These are phyloP conservation scores for Drosophila parthenogenetica DNA, from an alignment of 2,888 invertebrate genomes.

Conservation along the genomic window DNA sequence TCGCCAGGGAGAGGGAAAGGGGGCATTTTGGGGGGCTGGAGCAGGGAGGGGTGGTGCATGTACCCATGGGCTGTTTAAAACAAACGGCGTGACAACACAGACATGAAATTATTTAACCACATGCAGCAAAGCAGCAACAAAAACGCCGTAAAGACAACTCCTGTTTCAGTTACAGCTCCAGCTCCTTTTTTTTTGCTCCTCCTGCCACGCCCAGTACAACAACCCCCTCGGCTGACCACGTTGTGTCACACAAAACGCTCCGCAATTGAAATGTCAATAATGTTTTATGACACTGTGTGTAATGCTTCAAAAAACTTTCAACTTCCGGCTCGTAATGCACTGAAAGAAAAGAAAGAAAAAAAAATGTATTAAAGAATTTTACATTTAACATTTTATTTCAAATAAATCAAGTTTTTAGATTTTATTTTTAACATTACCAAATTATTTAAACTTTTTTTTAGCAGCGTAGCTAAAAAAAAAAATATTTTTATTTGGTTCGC, in stretches of 20 bases:
- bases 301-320: slow-evolving; percentile 52
- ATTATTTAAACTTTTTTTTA: background rate
- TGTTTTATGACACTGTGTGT: slow-evolving; percentile 68
- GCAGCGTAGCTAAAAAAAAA: slow-evolving; percentile 37
- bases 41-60: background rate
- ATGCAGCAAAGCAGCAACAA: slow-evolving; percentile 13
- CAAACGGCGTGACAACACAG: slow-evolving; percentile 55
- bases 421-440: background rate
- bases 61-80: slow-evolving; percentile 36
- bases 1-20: slow-evolving; percentile 13
- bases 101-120: slow-evolving; percentile 52
- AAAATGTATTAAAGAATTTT: too few relatives aligned
- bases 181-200: background rate
- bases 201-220: too few relatives aligned
- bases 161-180: background rate
- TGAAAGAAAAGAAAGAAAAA: slow-evolving; percentile 8
- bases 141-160: slow-evolving; percentile 19
- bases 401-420: too few relatives aligned
- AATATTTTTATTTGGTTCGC: slow-evolving; percentile 72
- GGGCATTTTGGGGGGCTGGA: background rate
- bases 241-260: slow-evolving; percentile 58
- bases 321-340: slow-evolving; percentile 12
- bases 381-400: too few relatives aligned
- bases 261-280: slow-evolving; percentile 80
- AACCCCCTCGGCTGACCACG: background rate